Evolutionary conservation across 2,888 invertebrate species (phyloP), one percentile per base, ranked within the genome.

Genomic region (Tethea ocularis): DNA sequence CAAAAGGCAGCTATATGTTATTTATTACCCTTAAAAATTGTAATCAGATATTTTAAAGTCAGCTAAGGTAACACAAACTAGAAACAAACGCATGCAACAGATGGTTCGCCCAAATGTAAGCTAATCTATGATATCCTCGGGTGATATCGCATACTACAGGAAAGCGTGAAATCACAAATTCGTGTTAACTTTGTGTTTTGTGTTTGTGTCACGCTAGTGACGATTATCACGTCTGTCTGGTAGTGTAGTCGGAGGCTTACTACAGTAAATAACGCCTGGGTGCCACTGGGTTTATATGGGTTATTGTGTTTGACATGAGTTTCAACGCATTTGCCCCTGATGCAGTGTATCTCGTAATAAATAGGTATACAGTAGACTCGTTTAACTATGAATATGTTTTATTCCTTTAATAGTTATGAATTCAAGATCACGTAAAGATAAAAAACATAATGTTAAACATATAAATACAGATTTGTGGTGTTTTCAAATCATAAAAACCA

Each of bases 111-210:
- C 52, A 53, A 53, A 56, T 46, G 56, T 61, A 10, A 59, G 53
- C 53, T 68, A 68, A 71, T 68, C 58, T 62, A 60, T 61, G 63
- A 61, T 56, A 56, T 53, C 53, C 53, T 57, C 46, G n/a, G n/a
- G n/a, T n/a, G n/a, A n/a, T n/a, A n/a, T n/a, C n/a, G n/a, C n/a
- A n/a, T n/a, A n/a, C 17, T 10, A 46, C 46, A 46, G 17, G n/a
- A 46, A 46, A 46, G 20, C 17, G 20, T 10, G 20, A 20, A 20
- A 20, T 20, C 20, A 46, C 46, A 46, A 20, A 46, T 46, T 46
- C n/a, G 38, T 38, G 22, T n/a, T 52, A n/a, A 24, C 52, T 52
- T 26, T n/a, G 52, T 52, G 26, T 29, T 29, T 0, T 52, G 29
- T n/a, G 46, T 10, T 7, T 6, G 20, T 46, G 46, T 46, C 46